Conservation (phyloP, 2,888 invertebrate genomes). For the Ormyrus thymus region DNA sequence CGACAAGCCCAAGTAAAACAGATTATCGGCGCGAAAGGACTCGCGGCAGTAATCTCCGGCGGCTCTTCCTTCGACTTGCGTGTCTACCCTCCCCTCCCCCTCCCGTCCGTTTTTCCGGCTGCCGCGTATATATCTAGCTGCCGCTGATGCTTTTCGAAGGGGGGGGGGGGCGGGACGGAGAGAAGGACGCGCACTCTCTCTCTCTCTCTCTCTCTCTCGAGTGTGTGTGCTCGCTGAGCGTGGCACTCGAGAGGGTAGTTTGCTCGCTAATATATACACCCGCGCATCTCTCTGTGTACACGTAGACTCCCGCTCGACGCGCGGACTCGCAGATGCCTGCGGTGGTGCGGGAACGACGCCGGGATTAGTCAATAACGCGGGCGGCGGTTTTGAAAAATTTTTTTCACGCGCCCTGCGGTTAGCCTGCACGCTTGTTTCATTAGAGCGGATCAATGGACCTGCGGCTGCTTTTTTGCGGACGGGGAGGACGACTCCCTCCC, state of each 20-base stretch:
- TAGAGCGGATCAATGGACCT: too few species aligned
- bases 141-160: not conserved
- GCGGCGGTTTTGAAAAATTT: slow-evolving; percentile 29
- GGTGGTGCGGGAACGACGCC: too few species aligned
- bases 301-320: not conserved
- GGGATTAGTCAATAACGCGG: slow-evolving; percentile 38
- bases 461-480: too few species aligned
- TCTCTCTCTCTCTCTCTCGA: not conserved
- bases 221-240: not conserved
- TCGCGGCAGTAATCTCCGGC: too few species aligned
- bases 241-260: slow-evolving; percentile 12
- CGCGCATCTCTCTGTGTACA: not conserved
- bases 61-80: not conserved
- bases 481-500: too few species aligned
- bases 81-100: not conserved
- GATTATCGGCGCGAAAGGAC: too few species aligned
- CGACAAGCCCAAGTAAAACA: too few species aligned
- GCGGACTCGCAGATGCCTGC: not conserved
- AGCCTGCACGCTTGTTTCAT: not conserved
- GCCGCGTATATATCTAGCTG: too few species aligned
- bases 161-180: not conserved
- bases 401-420: not conserved
- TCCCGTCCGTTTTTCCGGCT: not conserved
- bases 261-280: slow-evolving; percentile 1
- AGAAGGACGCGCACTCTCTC: not conserved